These are phyloP conservation scores for Leucoma salicis DNA, from an alignment of 2,888 invertebrate species.

Conservation along the genomic window DNA sequence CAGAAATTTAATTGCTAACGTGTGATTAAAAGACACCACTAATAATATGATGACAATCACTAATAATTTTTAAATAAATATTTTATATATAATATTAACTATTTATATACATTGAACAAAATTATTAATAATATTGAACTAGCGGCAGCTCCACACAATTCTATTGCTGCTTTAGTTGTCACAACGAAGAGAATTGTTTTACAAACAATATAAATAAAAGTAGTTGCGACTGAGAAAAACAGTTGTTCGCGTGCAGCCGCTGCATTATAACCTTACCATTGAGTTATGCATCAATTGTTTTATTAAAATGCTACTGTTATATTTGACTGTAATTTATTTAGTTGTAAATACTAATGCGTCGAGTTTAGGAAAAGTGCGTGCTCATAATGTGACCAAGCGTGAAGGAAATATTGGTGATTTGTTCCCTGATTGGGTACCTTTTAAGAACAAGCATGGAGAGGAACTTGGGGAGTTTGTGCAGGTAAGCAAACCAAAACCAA, in stretches of 20 bases:
- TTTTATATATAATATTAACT: no score
- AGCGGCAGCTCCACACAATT: conserved; percentile 21
- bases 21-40: no score
- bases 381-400: conserved; percentile 57
- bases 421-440: conserved; percentile 76
- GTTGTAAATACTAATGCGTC: conserved; percentile 44
- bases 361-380: conserved; percentile 57
- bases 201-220: conserved; percentile 80
- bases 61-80: no score
- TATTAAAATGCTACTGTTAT: conserved; percentile 32
- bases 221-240: conserved; percentile 53
- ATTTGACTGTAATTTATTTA: conserved; percentile 29
- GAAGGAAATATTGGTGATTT: conserved; percentile 47
- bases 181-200: conserved; percentile 64
- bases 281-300: conserved; percentile 31
- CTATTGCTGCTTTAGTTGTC: conserved; percentile 39
- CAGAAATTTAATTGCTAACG: no score
- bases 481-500: conserved; percentile 53
- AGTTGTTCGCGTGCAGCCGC: conserved; percentile 63
- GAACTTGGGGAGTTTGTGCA: conserved; percentile 63
- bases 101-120: no score
- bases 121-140: background rate
- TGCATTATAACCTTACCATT: conserved; percentile 39
- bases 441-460: conserved; percentile 68
- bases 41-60: no score